Evolutionary conservation across 1,140 invertebrate genomes (phyloP).

Genomic region (Heterodera schachtii): DNA sequence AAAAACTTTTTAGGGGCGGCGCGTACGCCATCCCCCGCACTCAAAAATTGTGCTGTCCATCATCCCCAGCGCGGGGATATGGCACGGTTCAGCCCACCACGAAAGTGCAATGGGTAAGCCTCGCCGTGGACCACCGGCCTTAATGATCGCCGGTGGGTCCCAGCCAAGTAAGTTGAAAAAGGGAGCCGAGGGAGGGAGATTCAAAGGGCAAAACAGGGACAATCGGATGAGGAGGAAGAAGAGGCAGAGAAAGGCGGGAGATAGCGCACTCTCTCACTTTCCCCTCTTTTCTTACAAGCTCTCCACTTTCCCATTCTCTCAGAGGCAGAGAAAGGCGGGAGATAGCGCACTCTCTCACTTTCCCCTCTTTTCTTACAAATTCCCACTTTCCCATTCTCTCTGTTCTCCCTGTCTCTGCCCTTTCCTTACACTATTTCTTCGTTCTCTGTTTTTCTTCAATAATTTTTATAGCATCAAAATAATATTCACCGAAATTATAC

Average conservation of each 20-base stretch:
- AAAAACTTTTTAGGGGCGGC: background rate
- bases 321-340: background rate
- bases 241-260: background rate
- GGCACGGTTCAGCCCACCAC: background rate
- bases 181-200: background rate
- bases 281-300: background rate
- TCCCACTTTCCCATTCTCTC: background rate
- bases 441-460: too few species aligned
- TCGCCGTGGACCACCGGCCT: background rate
- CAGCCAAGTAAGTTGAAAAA: background rate
- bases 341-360: background rate
- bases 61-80: background rate
- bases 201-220: background rate
- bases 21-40: background rate
- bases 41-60: constrained; percentile 6
- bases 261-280: background rate
- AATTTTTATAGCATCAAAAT: too few species aligned
- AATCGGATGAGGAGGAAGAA: background rate
- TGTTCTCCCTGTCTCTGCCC: background rate
- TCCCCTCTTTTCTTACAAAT: background rate
- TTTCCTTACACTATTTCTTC: too few species aligned
- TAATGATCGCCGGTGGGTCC: background rate
- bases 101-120: background rate
- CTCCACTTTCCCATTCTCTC: background rate
- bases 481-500: too few species aligned